A percentile compares a stretch with the other conserved stretches of the same genome.
These are phyloP conservation scores for Sphenodon punctatus DNA, from an alignment of 2,797 vertebrate genomes.

Conservation along the genomic window DNA sequence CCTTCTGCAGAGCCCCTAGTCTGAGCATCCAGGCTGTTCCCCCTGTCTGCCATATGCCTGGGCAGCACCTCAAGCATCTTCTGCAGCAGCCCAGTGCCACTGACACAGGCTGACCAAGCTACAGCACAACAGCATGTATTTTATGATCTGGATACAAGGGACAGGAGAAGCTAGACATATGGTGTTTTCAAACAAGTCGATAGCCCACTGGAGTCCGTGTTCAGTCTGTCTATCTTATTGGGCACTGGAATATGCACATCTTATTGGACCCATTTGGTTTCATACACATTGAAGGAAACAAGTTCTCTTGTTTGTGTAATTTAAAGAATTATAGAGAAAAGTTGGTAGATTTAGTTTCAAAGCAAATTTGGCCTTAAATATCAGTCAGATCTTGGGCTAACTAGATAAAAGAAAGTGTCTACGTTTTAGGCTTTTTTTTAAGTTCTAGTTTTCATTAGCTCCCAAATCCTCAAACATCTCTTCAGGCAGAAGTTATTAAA, in stretches of 20 bases:
- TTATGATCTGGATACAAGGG: constrained; percentile 29
- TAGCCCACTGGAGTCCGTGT: too few relatives aligned
- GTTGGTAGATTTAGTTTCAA: constrained; percentile 13
- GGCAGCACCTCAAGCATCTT: too few relatives aligned
- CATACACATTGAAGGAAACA: neutral
- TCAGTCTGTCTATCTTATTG: too few relatives aligned
- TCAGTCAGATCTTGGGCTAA: constrained; percentile 57
- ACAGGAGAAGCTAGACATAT: constrained; percentile 27
- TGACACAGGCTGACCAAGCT: too few relatives aligned
- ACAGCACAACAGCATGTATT: too few relatives aligned
- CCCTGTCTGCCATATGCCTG: too few relatives aligned
- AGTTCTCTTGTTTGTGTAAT: constrained; percentile 18
- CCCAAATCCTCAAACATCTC: constrained; percentile 54
- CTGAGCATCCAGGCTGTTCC: too few relatives aligned
- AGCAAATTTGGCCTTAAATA: constrained; percentile 40
- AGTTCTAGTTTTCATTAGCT: constrained; percentile 62
- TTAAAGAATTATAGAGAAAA: constrained; percentile 36
- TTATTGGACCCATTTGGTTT: constrained; percentile 24
- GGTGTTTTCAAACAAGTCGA: too few relatives aligned
- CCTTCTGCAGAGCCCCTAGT: too few relatives aligned
- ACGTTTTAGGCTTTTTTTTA: constrained; percentile 46
- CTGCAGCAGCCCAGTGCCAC: too few relatives aligned
- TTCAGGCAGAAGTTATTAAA: constrained; percentile 66
- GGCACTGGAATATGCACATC: neutral
- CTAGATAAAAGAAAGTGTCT: constrained; percentile 36